A percentile compares a stretch with the other conserved stretches of the same genome.
These are phyloP conservation scores for Dasyurus viverrinus DNA, from an alignment of 2,113 vertebrate genomes.

Conservation along the genomic window DNA sequence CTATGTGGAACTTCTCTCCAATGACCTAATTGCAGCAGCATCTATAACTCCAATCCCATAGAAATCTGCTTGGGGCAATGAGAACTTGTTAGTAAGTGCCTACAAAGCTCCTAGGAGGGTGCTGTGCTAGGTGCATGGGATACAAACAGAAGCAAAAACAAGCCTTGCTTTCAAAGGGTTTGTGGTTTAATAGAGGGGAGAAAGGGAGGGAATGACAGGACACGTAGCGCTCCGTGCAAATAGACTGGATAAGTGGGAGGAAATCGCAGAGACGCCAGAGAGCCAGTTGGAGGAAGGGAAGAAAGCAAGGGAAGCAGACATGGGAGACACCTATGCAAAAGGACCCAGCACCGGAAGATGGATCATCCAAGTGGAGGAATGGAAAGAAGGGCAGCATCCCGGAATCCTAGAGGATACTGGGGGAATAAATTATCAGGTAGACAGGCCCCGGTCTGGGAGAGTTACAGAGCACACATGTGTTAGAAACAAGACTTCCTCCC, in stretches of 20 bases:
- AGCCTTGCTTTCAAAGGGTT: neutral
- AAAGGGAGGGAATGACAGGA: no score
- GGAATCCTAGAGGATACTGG: no score
- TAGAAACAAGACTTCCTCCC: neutral
- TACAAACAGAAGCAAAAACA: neutral
- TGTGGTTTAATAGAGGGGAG: no score
- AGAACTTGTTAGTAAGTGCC: neutral
- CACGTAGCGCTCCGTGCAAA: no score
- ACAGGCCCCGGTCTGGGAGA: neutral
- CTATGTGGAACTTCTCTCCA: neutral
- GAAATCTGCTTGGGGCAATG: neutral
- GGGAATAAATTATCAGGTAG: no score
- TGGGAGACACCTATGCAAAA: neutral
- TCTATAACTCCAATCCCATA: neutral
- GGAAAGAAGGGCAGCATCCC: neutral
- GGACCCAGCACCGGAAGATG: neutral
- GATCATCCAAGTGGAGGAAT: no score
- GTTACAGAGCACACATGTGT: neutral
- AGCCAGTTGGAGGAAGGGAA: neutral
- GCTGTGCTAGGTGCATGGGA: neutral
- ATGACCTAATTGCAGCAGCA: neutral
- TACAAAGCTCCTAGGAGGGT: no score
- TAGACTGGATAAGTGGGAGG: no score
- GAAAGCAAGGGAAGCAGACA: no score
- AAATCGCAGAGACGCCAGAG: no score